Evolutionary conservation across 2,888 invertebrate species (phyloP).

Genomic region (Tortrix viridana): DNA sequence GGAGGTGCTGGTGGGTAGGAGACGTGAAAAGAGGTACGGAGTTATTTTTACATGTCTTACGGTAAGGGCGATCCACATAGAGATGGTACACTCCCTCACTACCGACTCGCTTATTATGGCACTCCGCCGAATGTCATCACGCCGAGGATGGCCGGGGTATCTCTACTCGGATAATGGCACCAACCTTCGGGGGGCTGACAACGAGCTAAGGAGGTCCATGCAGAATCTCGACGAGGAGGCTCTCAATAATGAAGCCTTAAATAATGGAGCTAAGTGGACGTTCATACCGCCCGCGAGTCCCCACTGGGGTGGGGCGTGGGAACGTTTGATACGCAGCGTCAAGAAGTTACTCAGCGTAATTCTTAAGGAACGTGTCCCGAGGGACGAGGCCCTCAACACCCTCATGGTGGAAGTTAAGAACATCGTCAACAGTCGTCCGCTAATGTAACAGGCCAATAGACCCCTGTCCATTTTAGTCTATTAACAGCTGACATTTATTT

Average conservation of each 20-base stretch:
- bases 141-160: neutral
- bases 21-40: conserved; percentile 3
- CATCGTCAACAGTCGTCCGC: too few relatives aligned
- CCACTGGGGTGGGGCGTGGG: too few relatives aligned
- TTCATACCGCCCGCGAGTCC: too few relatives aligned
- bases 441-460: too few relatives aligned
- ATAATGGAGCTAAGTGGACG: too few relatives aligned
- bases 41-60: conserved; percentile 5
- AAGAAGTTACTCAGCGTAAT: too few relatives aligned
- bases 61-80: conserved; percentile 1
- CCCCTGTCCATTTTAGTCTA: too few relatives aligned
- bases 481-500: too few relatives aligned
- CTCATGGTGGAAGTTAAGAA: too few relatives aligned
- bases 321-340: too few relatives aligned
- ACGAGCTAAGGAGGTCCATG: neutral
- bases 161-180: conserved; percentile 5
- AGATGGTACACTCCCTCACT: neutral
- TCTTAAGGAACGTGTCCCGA: too few relatives aligned
- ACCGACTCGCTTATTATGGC: conserved; percentile 10
- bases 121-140: conserved; percentile 1
- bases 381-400: too few relatives aligned
- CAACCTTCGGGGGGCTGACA: conserved; percentile 2
- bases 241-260: neutral
- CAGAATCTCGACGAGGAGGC: neutral
- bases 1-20: conserved; percentile 13